Evolutionary conservation across 1,140 invertebrate species (phyloP).

Genomic region (Dolichoris vasculosae): DNA sequence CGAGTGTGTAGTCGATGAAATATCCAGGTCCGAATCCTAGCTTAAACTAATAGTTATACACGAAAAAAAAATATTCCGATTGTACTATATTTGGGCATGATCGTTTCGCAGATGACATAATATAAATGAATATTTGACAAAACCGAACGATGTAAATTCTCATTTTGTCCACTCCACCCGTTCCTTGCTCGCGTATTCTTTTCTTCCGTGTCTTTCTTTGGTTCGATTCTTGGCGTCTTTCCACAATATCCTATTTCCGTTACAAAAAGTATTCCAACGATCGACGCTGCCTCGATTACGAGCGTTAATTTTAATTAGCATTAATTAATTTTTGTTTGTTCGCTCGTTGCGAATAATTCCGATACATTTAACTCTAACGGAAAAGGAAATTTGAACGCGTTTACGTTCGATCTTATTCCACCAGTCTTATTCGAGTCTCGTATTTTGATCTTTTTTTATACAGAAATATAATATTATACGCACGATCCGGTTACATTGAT

Average conservation of each 20-base stretch:
- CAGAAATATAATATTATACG: conserved; percentile 1
- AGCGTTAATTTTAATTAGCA: no score
- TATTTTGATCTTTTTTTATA: no score
- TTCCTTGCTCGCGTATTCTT: background rate
- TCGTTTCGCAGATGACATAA: conserved; percentile 48
- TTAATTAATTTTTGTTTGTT: conserved; percentile 36
- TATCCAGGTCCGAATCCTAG: conserved; percentile 25
- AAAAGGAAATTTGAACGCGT: no score
- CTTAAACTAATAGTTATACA: conserved; percentile 37
- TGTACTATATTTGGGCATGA: conserved; percentile 52
- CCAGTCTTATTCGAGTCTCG: background rate
- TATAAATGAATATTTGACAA: conserved; percentile 55
- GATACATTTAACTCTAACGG: conserved; percentile 26
- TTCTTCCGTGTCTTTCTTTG: no score
- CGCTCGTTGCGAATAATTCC: background rate
- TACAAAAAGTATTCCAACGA: no score
- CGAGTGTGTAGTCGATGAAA: conserved; percentile 12
- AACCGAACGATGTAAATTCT: conserved; percentile 43
- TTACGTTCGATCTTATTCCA: no score
- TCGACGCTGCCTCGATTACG: background rate
- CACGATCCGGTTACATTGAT: background rate
- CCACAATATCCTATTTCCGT: no score
- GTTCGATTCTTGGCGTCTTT: no score
- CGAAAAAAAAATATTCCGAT: conserved; percentile 42
- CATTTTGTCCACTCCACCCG: background rate